Evolutionary conservation across 2,797 vertebrate species (phyloP).

Genomic region (Eulemur rubriventer): DNA sequence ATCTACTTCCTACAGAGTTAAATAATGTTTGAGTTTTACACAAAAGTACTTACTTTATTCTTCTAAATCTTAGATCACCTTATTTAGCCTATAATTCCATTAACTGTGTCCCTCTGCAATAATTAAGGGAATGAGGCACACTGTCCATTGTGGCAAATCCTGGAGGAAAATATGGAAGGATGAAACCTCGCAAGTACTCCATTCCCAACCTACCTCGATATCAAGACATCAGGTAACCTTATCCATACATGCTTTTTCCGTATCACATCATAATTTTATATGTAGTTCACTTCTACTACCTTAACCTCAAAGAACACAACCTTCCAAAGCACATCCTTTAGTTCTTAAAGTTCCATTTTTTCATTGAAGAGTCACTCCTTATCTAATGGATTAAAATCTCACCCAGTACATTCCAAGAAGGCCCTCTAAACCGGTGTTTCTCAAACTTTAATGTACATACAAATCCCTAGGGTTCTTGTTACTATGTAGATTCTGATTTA

Average conservation of each 20-base stretch:
- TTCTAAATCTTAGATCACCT: slow-evolving; percentile 28
- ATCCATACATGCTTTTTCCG: not conserved
- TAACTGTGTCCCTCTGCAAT: not conserved
- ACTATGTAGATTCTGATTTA: not conserved
- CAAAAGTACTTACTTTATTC: slow-evolving; percentile 8
- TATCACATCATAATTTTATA: not conserved
- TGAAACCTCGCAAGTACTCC: not conserved
- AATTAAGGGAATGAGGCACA: not conserved
- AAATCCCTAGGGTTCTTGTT: not conserved
- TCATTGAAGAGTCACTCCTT: not conserved
- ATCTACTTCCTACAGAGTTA: slow-evolving; percentile 6
- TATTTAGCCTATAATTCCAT: not conserved
- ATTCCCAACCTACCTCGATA: not conserved
- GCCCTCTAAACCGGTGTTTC: not conserved
- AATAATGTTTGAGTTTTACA: slow-evolving; percentile 34
- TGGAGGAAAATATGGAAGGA: not conserved
- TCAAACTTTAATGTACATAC: not conserved
- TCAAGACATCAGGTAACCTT: not conserved
- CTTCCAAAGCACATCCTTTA: not conserved
- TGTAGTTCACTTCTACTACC: not conserved
- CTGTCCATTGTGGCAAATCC: not conserved
- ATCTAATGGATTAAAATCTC: not conserved
- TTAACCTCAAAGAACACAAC: not conserved
- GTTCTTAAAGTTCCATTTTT: not conserved
- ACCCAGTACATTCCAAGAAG: not conserved